phyloP scores from a whole-genome alignment of 2,888 invertebrate species.

The Allolobophora icterica region DNA sequence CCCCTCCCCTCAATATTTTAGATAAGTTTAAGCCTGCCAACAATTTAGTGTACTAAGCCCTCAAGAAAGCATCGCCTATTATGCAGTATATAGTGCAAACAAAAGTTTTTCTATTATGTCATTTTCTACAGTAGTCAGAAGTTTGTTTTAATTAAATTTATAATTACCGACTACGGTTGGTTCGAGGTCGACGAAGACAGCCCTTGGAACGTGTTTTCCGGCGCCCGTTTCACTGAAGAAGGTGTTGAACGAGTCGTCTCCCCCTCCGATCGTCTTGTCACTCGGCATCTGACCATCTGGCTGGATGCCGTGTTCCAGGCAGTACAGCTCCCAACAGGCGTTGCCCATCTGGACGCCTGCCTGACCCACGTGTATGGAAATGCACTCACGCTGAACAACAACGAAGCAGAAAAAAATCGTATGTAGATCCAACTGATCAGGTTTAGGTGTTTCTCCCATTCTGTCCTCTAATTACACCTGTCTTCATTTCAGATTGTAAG shows the following conservation, averaged over 20 bases:
- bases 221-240: slow-evolving; percentile 83
- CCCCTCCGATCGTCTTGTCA: slow-evolving; percentile 75
- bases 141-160: not conserved
- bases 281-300: slow-evolving; percentile 73
- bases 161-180: slow-evolving; percentile 81
- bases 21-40: no score
- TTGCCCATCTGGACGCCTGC: slow-evolving; percentile 69
- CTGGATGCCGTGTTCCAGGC: slow-evolving; percentile 69
- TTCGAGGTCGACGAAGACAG: slow-evolving; percentile 93
- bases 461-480: not conserved
- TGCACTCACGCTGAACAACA: slow-evolving; percentile 66
- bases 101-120: no score
- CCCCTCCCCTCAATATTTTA: no score
- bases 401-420: not conserved
- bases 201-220: slow-evolving; percentile 91
- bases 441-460: no score
- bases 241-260: slow-evolving; percentile 88
- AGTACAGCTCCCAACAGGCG: slow-evolving; percentile 71
- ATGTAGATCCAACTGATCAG: no score
- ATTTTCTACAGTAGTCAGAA: not conserved
- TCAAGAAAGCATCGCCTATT: no score
- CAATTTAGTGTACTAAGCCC: no score
- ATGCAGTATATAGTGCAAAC: no score
- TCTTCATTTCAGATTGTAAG: not conserved
- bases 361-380: slow-evolving; percentile 68